Base-by-base conservation (phyloP, 2,888 invertebrate species). In the Julus scandinavius region DNA sequence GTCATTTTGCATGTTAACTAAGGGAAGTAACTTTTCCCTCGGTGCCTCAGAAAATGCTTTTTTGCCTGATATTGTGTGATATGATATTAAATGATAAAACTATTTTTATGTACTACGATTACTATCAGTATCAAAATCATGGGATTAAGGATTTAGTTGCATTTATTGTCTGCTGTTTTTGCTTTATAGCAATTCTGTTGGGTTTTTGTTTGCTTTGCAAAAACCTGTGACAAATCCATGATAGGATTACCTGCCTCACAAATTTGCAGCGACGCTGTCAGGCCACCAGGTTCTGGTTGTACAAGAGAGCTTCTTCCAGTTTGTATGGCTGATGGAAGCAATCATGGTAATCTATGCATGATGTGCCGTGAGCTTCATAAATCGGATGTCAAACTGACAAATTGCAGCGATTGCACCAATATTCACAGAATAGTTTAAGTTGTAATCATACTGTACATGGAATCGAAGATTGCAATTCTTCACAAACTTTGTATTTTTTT, bases 251-350 rank as follows among this genome's bases (percentile, higher is more conserved):
- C 58, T 17, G 58, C 58, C n/a, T 63, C 58, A n/a, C 58, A 63
- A n/a, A 63, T 63, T n/a, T 63, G 58, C 58, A 63, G 6, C n/a
- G n/a, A 63, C 17, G 58, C n/a, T 17, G n/a, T 5, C 58, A n/a
- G 2, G 17, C 17, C 17, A 5, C n/a, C 58, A n/a, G 58, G 4
- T 6, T 2, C 3, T n/a, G 58, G 58, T n/a, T 63, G 58, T n/a
- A 63, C 58, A n/a, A 63, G 58, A 63, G 58, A 63, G 9, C 84
- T 84, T 41, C 40, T 41, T 84, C 40, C 40, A 5, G 84, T 84
- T 40, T 84, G 84, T 9, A 84, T 84, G 40, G 40, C 84, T 40
- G 84, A 84, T 84, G 84, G 84, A 13, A 84, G 13, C 84, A 15
- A 40, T 15, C 17, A 84, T 84, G 84, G 84, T 1, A 84, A 84